Base-by-base conservation (phyloP, 2,888 invertebrate species). In the Leptura quadrifasciata region DNA sequence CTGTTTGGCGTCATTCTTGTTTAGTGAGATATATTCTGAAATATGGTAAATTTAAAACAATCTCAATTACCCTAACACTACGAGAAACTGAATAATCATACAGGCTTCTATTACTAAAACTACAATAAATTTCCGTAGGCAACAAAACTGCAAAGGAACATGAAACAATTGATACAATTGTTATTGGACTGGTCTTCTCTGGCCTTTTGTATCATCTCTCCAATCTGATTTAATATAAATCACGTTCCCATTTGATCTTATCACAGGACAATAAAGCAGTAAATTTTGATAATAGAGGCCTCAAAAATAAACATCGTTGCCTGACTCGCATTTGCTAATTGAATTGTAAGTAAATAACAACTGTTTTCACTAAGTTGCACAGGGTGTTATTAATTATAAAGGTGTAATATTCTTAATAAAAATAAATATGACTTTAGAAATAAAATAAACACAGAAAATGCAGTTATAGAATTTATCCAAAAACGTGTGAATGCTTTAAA, bases 181-280 rank as follows among this genome's bases (percentile, higher is more conserved):
- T 65, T 24, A 65, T 65, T 65, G 47, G 47, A 65, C 65, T 24
- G 52, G 24, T 55, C 58, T 39, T 61, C 47, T 65, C 58, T 71
- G 64, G 60, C 71, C 60, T 65, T 75, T 60, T 77, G 75, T 76
- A 76, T 79, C 74, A 72, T 72, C 74, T 76, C 67, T 61, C 27
- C 75, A 74, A 80, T 78, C 80, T 78, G 77, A 80, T 78, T 74
- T 68, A 74, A 68, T 78, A 75, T 78, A 80, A 80, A 78, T 78
- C 80, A 80, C 74, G 64, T 35, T 65, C 72, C 72, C 76, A 77
- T 72, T 65, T 77, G 80, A 78, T 80, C 72, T 61, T 80, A 80
- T 80, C 80, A 64, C 2, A n/a, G 27, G 64, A 76, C 75, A 79
- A 74, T 78, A 76, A 82, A 81, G 76, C 77, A 75, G 74, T 80